Base-by-base conservation (phyloP, 2,888 invertebrate species). In the Phengaris arion region DNA sequence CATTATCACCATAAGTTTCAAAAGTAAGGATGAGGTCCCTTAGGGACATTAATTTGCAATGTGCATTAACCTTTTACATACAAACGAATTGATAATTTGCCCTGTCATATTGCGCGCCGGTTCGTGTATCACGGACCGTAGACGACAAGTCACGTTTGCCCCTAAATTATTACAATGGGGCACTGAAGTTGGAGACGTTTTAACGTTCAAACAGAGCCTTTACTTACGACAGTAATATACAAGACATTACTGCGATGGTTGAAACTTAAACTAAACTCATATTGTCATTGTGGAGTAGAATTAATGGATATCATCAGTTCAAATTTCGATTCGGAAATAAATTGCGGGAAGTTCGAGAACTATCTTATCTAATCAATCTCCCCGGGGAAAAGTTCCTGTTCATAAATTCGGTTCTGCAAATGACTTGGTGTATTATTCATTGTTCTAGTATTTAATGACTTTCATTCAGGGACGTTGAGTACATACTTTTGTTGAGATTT, bases 1-100 rank as follows among this genome's bases (percentile, higher is more conserved):
- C 84, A 85, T 88, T 86, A 84, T 82, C 80, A 80, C 79, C 78
- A 52, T 10, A 9, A 52, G 6, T 45, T 35, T 45, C 13, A 6
- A 64, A 35, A 64, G 64, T 35, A 45, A 64, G 64, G 64, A 64
- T 64, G 5, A 64, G 45, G 22, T 22, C 64, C 10, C 5, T 10
- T 9, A 45, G 10, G 35, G 10, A 64, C 64, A 6, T 12, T 35
- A 22, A 22, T 22, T 22, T 22, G 22, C 22, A 22, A 22, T 22
- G 12, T 35, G 9, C 5, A 64, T 22, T 4, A 1, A 22, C 9
- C 59, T 6, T 48, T 48, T 48, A 35, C 35, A 35, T 35, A 35
- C 35, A 35, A 35, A 4, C 2, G 2, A 35, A 35, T 35, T 35
- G 35, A 35, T 2, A 35, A 1, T 35, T 3, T 35, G 35, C 35